phyloP scores from a whole-genome alignment of 2,797 vertebrate species.

The Enteromius unitaeniatus region DNA sequence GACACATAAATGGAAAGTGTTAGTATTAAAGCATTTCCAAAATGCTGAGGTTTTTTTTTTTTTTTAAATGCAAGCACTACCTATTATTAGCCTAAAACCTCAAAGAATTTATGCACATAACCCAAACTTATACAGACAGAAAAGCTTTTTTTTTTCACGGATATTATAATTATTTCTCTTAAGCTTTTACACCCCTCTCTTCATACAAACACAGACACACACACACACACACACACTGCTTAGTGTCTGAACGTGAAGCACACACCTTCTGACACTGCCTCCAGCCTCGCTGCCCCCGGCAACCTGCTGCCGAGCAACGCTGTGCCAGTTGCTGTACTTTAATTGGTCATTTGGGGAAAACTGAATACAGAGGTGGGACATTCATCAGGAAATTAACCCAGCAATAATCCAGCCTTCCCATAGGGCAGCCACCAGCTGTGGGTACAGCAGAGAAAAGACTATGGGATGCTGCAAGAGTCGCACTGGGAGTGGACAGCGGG shows the following conservation, averaged over 20 bases:
- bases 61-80: conserved; percentile 14
- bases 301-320: conserved; percentile 91
- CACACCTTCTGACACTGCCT: conserved; percentile 94
- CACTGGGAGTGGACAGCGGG: conserved; percentile 80
- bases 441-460: conserved; percentile 79
- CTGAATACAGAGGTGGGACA: conserved; percentile 99
- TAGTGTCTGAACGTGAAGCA: conserved; percentile 55
- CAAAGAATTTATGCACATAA: conserved; percentile 17
- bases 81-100: conserved; percentile 31
- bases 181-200: conserved; percentile 59
- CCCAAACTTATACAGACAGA: conserved; percentile 26
- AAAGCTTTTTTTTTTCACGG: conserved; percentile 15
- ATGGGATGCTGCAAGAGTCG: conserved; percentile 74
- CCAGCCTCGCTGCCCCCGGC: conserved; percentile 88
- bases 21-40: conserved; percentile 10
- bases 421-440: conserved; percentile 85
- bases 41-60: no score
- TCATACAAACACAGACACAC: conserved; percentile 56
- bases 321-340: conserved; percentile 99
- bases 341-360: conserved; percentile 99
- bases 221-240: conserved; percentile 55
- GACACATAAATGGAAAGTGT: background rate
- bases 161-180: conserved; percentile 26
- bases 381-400: conserved; percentile 99
- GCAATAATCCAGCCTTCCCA: conserved; percentile 97